phyloP scores from a whole-genome alignment of 2,888 invertebrate species.

The Acleris holmiana region DNA sequence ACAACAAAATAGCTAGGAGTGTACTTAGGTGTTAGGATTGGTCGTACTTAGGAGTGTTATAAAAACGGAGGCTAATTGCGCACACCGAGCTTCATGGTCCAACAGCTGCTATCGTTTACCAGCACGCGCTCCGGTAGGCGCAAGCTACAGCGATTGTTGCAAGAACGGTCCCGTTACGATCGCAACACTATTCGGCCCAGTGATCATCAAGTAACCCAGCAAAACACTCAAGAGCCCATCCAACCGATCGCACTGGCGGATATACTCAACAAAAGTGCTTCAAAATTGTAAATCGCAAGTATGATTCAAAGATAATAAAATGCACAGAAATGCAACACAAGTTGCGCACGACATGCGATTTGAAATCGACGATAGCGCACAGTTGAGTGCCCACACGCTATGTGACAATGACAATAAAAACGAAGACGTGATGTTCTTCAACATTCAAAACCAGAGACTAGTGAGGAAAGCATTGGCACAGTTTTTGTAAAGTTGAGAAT shows the following conservation, averaged over 20 bases:
- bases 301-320: constrained; percentile 1
- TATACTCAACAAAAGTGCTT: background rate
- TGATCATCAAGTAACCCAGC: constrained; percentile 38
- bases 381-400: constrained; percentile 49
- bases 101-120: constrained; percentile 64
- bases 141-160: constrained; percentile 50
- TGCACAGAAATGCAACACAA: constrained; percentile 21
- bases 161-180: constrained; percentile 51
- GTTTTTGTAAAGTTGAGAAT: too few species aligned
- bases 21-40: too few species aligned
- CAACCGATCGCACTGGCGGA: background rate
- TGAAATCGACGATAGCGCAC: constrained; percentile 47
- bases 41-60: constrained; percentile 50
- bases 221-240: constrained; percentile 2
- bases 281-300: background rate
- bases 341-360: constrained; percentile 44
- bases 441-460: constrained; percentile 18
- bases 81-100: constrained; percentile 65
- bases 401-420: constrained; percentile 41
- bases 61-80: constrained; percentile 70
- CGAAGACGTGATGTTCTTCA: constrained; percentile 18
- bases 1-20: constrained; percentile 48
- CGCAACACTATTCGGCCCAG: constrained; percentile 42
- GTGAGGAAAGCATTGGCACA: too few species aligned
- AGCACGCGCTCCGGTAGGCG: constrained; percentile 55